Base-by-base conservation (phyloP, 2,888 invertebrate species). In the Hemaris fuciformis region DNA sequence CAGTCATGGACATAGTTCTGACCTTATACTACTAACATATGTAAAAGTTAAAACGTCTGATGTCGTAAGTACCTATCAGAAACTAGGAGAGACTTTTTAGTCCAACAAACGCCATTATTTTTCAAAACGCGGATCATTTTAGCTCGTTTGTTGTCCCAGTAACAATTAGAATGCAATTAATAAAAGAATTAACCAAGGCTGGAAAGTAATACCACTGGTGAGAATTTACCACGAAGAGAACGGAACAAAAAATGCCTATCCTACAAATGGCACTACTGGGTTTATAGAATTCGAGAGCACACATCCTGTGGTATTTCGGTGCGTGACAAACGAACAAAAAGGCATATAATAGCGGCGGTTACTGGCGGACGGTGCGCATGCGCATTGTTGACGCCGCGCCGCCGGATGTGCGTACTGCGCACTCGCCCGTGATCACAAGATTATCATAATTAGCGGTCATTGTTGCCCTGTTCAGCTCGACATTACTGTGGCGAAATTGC, bases 301-400 rank as follows among this genome's bases (percentile, higher is more conserved):
- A 64, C 73, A 80, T 80, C 80, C 78, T 80, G 80, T 66, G 71
- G 48, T 42, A 57, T 60, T 60, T 60, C 38, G 43, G 34, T 45
- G 45, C 46, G 68, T 67, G 71, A 66, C 80, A 79, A 84, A 81
- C 72, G 73, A 73, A 85, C 85, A 88, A 88, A 89, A 81, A 85
- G 81, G 83, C 89, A 89, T 90, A 86, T 89, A 90, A 88, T 85
- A 84, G 84, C 79, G 76, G 78, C 71, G 81, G 84, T 85, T 84
- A 82, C 75, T 85, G 81, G 83, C 78, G 70, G 66, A 65, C 68
- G 56, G 67, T 67, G 68, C 68, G 67, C 65, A 45, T 58, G 65
- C 61, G 65, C 59, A 63, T 73, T 73, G 70, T 73, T 66, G 62
- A 48, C 57, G 61, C 48, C 70, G 71, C 66, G 62, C 53, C 57